A percentile compares a stretch with the other conserved stretches of the same genome.
phyloP scores from a whole-genome alignment of 2,797 vertebrate species.

The Chromobotia macracanthus region DNA sequence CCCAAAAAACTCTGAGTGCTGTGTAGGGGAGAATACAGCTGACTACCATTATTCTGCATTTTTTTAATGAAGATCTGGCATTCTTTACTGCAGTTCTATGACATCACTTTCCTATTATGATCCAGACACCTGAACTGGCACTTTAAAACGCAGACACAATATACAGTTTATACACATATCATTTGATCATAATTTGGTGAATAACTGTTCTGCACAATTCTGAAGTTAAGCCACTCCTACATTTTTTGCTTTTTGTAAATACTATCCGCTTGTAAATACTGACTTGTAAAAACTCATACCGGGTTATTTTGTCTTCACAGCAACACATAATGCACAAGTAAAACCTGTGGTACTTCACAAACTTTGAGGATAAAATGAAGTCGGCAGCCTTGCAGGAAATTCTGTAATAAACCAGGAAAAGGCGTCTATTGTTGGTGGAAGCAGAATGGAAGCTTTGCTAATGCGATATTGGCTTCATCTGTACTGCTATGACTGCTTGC shows the following conservation, averaged over 20 bases:
- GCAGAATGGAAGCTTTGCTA: constrained; percentile 71
- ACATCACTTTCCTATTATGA: too few relatives aligned
- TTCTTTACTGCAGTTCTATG: too few relatives aligned
- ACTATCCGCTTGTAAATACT: constrained; percentile 4
- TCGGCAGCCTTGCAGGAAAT: constrained; percentile 67
- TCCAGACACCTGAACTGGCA: too few relatives aligned
- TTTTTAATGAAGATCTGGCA: too few relatives aligned
- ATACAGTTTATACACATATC: too few relatives aligned
- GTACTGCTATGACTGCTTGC: constrained; percentile 31
- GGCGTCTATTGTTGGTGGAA: constrained; percentile 73
- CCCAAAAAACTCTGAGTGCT: too few relatives aligned
- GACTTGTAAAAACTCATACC: background rate
- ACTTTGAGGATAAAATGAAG: constrained; percentile 16
- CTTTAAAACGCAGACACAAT: too few relatives aligned
- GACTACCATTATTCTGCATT: too few relatives aligned
- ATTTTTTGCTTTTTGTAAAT: background rate
- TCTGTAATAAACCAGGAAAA: constrained; percentile 75
- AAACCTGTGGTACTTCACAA: constrained; percentile 23
- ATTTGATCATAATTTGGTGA: too few relatives aligned
- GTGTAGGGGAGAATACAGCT: too few relatives aligned
- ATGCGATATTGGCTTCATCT: constrained; percentile 63
- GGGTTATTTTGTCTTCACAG: constrained; percentile 22
- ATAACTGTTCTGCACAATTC: too few relatives aligned
- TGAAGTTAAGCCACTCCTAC: background rate
- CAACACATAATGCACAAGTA: constrained; percentile 2